Conservation (phyloP, 2,113 vertebrate genomes). For the Alaudala cheleensis region DNA sequence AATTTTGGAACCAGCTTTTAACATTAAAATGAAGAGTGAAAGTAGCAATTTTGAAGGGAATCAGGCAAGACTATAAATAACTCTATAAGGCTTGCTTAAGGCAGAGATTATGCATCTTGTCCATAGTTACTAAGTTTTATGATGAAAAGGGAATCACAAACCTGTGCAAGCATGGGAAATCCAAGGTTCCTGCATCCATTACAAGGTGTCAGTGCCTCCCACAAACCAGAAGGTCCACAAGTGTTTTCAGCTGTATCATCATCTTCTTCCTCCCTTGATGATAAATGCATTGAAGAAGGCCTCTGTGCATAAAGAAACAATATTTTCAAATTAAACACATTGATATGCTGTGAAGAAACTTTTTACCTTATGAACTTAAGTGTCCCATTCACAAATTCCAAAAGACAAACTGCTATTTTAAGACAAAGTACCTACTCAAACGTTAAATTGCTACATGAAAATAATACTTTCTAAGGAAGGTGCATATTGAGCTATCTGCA, state of each 20-base stretch:
- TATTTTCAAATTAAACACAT: neutral
- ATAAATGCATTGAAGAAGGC: constrained; percentile 77
- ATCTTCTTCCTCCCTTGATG: constrained; percentile 79
- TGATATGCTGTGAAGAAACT: neutral
- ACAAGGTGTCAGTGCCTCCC: constrained; percentile 94
- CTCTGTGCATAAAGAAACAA: constrained; percentile 70
- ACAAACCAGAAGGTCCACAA: constrained; percentile 90
- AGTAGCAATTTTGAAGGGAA: neutral
- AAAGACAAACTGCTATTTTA: neutral
- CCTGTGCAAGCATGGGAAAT: constrained; percentile 88
- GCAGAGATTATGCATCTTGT: neutral
- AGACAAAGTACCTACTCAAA: neutral
- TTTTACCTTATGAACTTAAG: neutral
- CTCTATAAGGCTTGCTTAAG: neutral
- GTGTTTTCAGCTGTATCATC: constrained; percentile 85
- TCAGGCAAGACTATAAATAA: neutral
- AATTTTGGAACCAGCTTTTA: neutral
- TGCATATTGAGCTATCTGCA: neutral
- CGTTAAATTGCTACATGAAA: neutral
- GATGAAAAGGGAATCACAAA: constrained; percentile 51
- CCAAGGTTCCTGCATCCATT: constrained; percentile 93
- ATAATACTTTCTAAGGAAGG: neutral
- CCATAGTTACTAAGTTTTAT: neutral
- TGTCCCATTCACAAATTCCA: neutral
- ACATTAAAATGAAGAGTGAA: neutral